phyloP scores from a whole-genome alignment of 2,888 invertebrate genomes.

The Troides aeacus region DNA sequence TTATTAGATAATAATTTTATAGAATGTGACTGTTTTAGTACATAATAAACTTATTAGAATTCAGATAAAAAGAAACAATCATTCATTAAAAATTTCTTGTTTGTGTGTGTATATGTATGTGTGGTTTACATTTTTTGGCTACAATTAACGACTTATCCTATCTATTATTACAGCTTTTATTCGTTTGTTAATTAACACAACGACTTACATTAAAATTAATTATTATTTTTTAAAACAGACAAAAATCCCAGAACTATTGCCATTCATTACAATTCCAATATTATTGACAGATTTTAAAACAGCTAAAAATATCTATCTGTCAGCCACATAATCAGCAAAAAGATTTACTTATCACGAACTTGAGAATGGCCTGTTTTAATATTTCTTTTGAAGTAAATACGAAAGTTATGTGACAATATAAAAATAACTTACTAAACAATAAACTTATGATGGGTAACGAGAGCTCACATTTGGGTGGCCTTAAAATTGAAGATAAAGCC shows the following conservation, averaged over 20 bases:
- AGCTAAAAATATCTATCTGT: neutral
- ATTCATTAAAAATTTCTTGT: too few species aligned
- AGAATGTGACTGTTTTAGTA: too few species aligned
- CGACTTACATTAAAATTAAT: neutral
- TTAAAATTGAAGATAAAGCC: constrained; percentile 87
- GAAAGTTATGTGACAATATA: neutral
- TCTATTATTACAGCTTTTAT: too few species aligned
- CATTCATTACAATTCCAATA: neutral
- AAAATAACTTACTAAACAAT: neutral
- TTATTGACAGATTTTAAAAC: neutral
- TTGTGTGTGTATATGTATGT: too few species aligned
- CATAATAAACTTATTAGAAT: too few species aligned
- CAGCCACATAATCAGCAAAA: constrained; percentile 13
- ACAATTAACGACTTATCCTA: too few species aligned
- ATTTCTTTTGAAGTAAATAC: neutral
- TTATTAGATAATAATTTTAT: too few species aligned
- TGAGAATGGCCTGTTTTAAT: neutral
- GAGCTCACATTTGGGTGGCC: constrained; percentile 84
- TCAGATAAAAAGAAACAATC: too few species aligned
- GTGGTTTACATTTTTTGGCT: too few species aligned
- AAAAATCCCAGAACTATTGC: neutral
- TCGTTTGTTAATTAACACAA: neutral
- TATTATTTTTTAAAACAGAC: neutral
- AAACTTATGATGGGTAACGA: constrained; percentile 86
- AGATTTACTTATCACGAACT: neutral